A percentile compares a stretch with the other conserved stretches of the same genome.
phyloP scores from a whole-genome alignment of 2,113 vertebrate species.

The Plecotus auritus region DNA sequence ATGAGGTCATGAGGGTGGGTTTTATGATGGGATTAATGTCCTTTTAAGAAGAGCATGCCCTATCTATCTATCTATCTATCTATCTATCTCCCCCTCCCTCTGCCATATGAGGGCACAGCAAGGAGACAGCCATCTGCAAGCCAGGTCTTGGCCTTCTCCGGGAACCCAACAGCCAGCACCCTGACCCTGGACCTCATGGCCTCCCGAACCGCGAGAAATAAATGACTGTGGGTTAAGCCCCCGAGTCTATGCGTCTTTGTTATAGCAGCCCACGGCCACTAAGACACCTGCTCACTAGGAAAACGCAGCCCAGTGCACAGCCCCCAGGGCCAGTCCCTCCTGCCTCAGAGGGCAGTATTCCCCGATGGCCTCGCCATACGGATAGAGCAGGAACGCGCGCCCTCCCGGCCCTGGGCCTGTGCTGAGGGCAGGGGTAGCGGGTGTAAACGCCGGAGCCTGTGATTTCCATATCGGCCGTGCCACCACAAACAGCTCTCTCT shows the following conservation, averaged over 20 bases:
- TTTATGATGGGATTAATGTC: neutral
- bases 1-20: too few relatives aligned
- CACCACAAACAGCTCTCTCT: neutral
- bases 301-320: neutral
- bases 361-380: neutral
- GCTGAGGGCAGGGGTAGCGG: neutral
- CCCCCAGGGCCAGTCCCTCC: rapidly evolving
- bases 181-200: neutral
- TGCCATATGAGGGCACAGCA: neutral
- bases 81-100: neutral
- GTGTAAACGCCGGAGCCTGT: neutral
- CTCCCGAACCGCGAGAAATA: neutral
- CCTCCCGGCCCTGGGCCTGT: neutral
- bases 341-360: neutral
- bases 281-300: neutral
- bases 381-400: neutral
- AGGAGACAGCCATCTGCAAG: neutral
- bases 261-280: neutral
- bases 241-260: neutral
- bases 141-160: neutral
- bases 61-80: too few relatives aligned
- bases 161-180: neutral
- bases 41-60: neutral
- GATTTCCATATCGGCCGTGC: neutral
- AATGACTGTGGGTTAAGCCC: neutral